Conservation (phyloP, 2,797 vertebrate species). For the Brachyrhaphis roseni region DNA sequence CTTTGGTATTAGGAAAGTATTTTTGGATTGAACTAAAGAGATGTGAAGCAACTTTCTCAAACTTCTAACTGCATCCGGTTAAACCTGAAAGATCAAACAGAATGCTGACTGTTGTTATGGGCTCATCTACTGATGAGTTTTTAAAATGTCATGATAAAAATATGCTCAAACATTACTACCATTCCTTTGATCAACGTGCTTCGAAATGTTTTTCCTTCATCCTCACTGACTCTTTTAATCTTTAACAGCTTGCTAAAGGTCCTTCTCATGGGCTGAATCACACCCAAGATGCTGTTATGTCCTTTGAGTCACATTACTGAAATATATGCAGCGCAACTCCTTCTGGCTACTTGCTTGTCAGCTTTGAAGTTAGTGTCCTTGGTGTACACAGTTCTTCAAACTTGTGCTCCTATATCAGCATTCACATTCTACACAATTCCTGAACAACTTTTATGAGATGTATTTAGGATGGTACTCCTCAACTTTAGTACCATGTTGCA, state of each 20-base stretch:
- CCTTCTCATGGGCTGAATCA: neutral
- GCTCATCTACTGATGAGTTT: neutral
- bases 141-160: neutral
- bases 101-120: neutral
- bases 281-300: neutral
- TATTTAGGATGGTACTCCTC: neutral
- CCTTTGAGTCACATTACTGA: neutral
- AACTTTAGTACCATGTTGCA: conserved; percentile 1
- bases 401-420: neutral
- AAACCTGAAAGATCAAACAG: conserved; percentile 1
- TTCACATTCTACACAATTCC: neutral
- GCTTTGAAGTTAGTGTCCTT: conserved; percentile 14
- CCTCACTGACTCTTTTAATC: neutral
- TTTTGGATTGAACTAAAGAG: neutral
- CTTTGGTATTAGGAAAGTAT: neutral
- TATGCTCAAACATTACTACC: neutral
- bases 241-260: neutral
- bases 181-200: neutral
- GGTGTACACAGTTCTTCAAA: conserved; percentile 4
- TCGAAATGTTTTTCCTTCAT: neutral
- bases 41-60: neutral
- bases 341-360: conserved; percentile 1
- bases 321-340: neutral
- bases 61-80: neutral
- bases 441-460: neutral